phyloP scores from a whole-genome alignment of 1,140 invertebrate species.

The Rhopalosiphum maidis region DNA sequence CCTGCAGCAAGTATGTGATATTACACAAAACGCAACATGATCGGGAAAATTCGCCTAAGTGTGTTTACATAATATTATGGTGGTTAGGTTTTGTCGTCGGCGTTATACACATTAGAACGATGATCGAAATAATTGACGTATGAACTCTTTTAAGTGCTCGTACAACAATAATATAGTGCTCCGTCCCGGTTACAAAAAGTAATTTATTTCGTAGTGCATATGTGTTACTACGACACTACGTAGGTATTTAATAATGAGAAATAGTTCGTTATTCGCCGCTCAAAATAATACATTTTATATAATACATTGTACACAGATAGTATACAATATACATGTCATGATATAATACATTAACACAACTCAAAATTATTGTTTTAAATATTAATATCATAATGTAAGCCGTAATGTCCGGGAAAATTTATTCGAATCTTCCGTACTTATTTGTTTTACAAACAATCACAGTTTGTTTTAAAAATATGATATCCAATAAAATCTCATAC shows the following conservation, averaged over 20 bases:
- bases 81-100: neutral
- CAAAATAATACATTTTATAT: too few relatives aligned
- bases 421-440: neutral
- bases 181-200: neutral
- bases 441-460: neutral
- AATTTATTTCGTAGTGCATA: neutral
- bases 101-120: neutral
- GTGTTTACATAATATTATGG: neutral
- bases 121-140: neutral
- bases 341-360: neutral
- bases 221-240: too few relatives aligned
- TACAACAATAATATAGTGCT: neutral
- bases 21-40: slow-evolving; percentile 18
- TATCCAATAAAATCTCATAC: neutral
- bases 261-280: neutral
- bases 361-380: neutral
- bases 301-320: too few relatives aligned
- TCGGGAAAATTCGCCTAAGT: slow-evolving; percentile 25
- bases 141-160: neutral
- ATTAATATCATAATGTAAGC: neutral
- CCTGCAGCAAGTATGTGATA: neutral
- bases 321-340: too few relatives aligned
- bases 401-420: neutral
- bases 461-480: neutral
- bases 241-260: neutral